These are phyloP conservation scores for Lasioglossum malachurum DNA, from an alignment of 2,888 invertebrate species.

Conservation along the genomic window DNA sequence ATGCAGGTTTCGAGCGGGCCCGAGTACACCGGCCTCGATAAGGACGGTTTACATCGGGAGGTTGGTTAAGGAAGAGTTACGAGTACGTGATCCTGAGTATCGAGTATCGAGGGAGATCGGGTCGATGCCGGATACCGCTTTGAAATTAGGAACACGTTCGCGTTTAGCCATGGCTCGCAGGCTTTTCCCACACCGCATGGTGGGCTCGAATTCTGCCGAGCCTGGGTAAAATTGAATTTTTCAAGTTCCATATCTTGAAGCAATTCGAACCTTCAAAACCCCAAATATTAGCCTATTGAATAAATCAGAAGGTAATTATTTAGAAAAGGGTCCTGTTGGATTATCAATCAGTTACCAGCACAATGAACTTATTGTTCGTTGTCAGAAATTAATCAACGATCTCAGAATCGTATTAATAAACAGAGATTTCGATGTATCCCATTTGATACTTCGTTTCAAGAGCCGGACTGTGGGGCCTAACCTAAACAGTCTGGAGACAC, in stretches of 20 bases:
- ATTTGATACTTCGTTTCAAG: too few species aligned
- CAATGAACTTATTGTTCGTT: too few species aligned
- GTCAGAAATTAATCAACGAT: too few species aligned
- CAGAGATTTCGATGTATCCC: too few species aligned
- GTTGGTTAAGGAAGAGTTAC: conserved; percentile 70
- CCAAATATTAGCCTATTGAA: too few species aligned
- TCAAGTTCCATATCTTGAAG: neutral
- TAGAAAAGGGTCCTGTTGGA: too few species aligned
- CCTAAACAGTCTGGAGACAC: too few species aligned
- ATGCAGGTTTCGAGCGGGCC: conserved; percentile 57
- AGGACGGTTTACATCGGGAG: conserved; percentile 66
- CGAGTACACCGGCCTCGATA: conserved; percentile 62
- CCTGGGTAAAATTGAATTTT: neutral
- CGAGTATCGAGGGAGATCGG: conserved; percentile 69
- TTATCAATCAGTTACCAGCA: too few species aligned
- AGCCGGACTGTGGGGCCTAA: too few species aligned
- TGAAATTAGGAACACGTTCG: conserved; percentile 69
- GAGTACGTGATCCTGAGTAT: conserved; percentile 65
- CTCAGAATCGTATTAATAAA: too few species aligned
- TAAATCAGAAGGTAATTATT: too few species aligned
- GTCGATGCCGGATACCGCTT: conserved; percentile 69
- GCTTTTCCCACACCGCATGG: neutral
- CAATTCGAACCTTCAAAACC: neutral
- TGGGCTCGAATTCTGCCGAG: neutral
- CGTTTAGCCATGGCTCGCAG: conserved; percentile 35